Percentiles rank a stretch among this genome's conserved stretches.
Conservation (phyloP, 2,888 invertebrate species). For the Vesta saturnalis region DNA sequence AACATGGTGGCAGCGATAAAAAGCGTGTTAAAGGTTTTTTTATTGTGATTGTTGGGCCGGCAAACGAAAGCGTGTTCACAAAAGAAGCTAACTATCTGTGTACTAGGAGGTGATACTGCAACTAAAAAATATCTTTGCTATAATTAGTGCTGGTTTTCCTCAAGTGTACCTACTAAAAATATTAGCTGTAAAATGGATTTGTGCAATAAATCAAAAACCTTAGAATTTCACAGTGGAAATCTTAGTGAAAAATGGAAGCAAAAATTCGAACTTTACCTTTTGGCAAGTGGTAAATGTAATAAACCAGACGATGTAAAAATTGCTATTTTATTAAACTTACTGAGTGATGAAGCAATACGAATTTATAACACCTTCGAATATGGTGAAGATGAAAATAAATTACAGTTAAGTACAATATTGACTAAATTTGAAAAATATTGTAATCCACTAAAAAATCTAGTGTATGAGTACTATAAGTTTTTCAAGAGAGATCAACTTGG, state of each 20-base stretch:
- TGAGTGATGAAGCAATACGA: constrained; percentile 37
- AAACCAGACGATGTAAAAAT: constrained; percentile 23
- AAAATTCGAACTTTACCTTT: constrained; percentile 21
- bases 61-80: too few relatives aligned
- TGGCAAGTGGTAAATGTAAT: constrained; percentile 18
- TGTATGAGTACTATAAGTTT: constrained; percentile 42
- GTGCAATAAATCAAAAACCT: too few relatives aligned
- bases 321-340: constrained; percentile 30
- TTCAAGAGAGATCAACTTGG: constrained; percentile 14
- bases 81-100: too few relatives aligned
- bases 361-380: constrained; percentile 42
- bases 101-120: too few relatives aligned
- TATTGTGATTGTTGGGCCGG: too few relatives aligned
- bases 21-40: too few relatives aligned
- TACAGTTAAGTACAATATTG: not conserved
- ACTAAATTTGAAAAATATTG: constrained; percentile 4
- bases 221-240: too few relatives aligned
- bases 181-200: too few relatives aligned
- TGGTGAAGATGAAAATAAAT: not conserved
- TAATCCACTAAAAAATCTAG: constrained; percentile 37
- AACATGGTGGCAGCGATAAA: too few relatives aligned
- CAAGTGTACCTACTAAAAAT: too few relatives aligned
- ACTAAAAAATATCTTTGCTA: too few relatives aligned
- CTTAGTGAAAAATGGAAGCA: constrained; percentile 9
- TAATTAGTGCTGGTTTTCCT: too few relatives aligned